Conservation (phyloP, 2,113 vertebrate species). For the Crocuta crocuta region DNA sequence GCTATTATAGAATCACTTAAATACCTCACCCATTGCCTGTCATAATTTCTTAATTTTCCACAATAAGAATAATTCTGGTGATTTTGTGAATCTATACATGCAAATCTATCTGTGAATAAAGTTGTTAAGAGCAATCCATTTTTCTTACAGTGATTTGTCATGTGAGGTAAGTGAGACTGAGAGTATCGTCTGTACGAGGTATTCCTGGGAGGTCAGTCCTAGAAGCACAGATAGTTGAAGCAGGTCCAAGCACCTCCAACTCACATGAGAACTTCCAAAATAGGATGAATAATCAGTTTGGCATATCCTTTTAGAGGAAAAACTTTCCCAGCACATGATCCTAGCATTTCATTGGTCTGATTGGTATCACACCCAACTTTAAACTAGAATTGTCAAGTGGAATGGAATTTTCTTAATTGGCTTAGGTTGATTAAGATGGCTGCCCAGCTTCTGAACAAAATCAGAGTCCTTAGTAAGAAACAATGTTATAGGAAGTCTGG, state of each 20-base stretch:
- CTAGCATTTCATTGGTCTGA: neutral
- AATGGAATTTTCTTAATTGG: neutral
- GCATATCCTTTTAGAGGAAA: neutral
- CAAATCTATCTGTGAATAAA: neutral
- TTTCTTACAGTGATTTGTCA: conserved; percentile 24
- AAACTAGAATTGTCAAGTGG: neutral
- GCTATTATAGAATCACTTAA: neutral
- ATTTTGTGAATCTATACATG: neutral
- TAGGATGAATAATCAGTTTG: neutral
- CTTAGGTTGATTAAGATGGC: neutral
- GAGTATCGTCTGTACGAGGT: neutral
- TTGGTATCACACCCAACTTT: neutral
- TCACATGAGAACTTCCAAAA: neutral
- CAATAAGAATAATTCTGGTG: neutral
- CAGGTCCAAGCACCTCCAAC: neutral
- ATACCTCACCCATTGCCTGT: neutral
- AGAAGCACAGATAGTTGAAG: neutral
- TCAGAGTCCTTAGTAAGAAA: neutral
- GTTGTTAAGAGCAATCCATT: neutral
- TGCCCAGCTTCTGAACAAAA: neutral
- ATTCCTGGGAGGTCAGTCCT: neutral
- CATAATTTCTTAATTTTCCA: neutral
- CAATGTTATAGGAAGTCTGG: neutral
- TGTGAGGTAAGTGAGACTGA: neutral
- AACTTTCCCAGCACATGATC: neutral